Base-by-base conservation (phyloP, 23 tunicate species). In the Styela plicata region DNA sequence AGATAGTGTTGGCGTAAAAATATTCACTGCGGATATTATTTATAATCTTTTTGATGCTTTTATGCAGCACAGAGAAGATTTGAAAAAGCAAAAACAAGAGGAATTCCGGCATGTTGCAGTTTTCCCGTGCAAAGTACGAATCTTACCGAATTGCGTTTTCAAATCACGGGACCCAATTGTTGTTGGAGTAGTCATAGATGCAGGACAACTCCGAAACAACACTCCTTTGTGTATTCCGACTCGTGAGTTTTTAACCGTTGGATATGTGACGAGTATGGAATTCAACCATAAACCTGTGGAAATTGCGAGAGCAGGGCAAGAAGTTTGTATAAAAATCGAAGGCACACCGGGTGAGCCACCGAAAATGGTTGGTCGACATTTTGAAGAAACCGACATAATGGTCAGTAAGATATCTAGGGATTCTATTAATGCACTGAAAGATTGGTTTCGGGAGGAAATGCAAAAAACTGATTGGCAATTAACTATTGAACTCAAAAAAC, bases 331-430 rank as follows among this genome's bases (percentile, higher is more conserved):
- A 36, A 94, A 89, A 87, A 89, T 94, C 37, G 98, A 94, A 34
- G 86, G 83, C n/a, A 36, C 87, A 1, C 95, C 91, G 1, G 98
- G 98, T 17, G 98, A 94, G 44, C 89, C 98, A 31, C 98, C 98
- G 31, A 94, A 94, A 78, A 94, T 94, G 98, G 95, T 94, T 63
- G 98, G 98, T 17, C 85, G 98, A 26, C 98, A 94, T 74, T 94
- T 94, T 65, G 88, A 83, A 16, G 88, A 89, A 63, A 70, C 63
- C 2, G 98, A 94, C 53, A 29, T 80, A 1, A 74, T 94, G 2
- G 74, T 85, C 24, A 93, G 98, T 69, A 61, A 52, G 83, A 89
- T 94, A 35, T 79, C 91, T 20, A 80, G 98, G 32, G 98, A 94
- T 1, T 89, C 95, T 0, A 94, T 94, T 22, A 83, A 94, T 52